These are phyloP conservation scores for Steatornis caripensis DNA, from an alignment of 2,113 vertebrate genomes.

Conservation along the genomic window DNA sequence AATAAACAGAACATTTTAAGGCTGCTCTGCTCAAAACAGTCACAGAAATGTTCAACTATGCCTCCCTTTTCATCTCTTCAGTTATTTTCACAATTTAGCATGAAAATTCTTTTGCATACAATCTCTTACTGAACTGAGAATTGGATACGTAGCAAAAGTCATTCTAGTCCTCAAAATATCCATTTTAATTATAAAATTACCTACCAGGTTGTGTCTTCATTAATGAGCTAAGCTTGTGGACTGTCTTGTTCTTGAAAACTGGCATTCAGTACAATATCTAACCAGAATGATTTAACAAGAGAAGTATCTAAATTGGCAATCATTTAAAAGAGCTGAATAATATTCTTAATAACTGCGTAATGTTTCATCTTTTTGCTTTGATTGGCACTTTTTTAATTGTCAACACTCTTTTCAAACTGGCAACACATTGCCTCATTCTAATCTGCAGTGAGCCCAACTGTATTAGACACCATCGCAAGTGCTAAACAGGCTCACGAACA, in stretches of 20 bases:
- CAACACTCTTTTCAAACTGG: constrained; percentile 54
- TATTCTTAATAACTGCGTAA: constrained; percentile 11
- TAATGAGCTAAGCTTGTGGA: background rate
- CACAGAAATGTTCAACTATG: constrained; percentile 2
- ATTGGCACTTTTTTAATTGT: constrained; percentile 49
- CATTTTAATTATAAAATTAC: constrained; percentile 12
- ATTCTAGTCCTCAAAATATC: background rate
- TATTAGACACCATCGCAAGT: fast-evolving
- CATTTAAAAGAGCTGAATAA: constrained; percentile 41
- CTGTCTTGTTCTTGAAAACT: background rate
- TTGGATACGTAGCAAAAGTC: background rate
- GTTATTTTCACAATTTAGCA: background rate
- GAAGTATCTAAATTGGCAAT: constrained; percentile 43
- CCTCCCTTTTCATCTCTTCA: constrained; percentile 5
- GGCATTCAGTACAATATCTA: background rate
- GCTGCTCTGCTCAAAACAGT: constrained; percentile 13
- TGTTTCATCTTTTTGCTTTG: constrained; percentile 47
- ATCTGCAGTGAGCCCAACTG: background rate
- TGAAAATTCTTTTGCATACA: background rate
- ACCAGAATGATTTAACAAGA: constrained; percentile 2
- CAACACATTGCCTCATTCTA: constrained; percentile 49
- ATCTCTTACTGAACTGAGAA: background rate
- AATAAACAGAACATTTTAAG: constrained; percentile 60
- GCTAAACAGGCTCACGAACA: background rate
- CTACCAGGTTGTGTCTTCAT: constrained; percentile 10